Percentiles rank a stretch among this genome's conserved stretches.
These are phyloP conservation scores for Aleiodes sp. DNA, from an alignment of 1,140 invertebrate genomes.

Conservation along the genomic window DNA sequence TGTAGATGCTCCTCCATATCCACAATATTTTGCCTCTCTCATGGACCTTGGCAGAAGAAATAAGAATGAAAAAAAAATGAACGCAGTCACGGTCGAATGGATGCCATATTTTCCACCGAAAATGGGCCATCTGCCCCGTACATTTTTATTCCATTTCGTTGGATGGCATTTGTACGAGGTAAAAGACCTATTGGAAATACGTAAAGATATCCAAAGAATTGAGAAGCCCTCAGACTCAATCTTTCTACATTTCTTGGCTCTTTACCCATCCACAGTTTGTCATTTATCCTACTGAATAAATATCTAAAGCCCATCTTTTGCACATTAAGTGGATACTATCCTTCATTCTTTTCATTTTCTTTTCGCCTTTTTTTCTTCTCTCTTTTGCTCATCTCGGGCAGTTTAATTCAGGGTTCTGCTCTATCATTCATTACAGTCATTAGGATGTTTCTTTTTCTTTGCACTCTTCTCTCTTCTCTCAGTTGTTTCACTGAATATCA, in stretches of 20 bases:
- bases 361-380: too few species aligned
- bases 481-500: too few species aligned
- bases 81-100: conserved; percentile 18
- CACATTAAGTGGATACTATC: background rate
- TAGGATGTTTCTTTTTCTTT: too few species aligned
- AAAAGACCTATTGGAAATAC: conserved; percentile 28
- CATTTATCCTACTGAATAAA: conserved; percentile 30
- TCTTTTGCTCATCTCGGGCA: too few species aligned
- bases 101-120: conserved; percentile 46
- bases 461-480: too few species aligned
- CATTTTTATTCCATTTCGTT: conserved; percentile 30
- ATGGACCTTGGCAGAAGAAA: background rate
- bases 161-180: conserved; percentile 11
- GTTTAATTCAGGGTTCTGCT: too few species aligned
- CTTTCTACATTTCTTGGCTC: conserved; percentile 23
- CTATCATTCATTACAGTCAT: too few species aligned
- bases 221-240: background rate
- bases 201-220: conserved; percentile 16
- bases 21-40: background rate
- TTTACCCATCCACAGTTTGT: conserved; percentile 19
- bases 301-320: conserved; percentile 12
- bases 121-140: conserved; percentile 46
- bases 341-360: background rate
- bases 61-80: background rate
- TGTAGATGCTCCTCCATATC: background rate